Evolutionary conservation across 2,797 vertebrate species (phyloP).

Genomic region (Crocodylus rhombifer): DNA sequence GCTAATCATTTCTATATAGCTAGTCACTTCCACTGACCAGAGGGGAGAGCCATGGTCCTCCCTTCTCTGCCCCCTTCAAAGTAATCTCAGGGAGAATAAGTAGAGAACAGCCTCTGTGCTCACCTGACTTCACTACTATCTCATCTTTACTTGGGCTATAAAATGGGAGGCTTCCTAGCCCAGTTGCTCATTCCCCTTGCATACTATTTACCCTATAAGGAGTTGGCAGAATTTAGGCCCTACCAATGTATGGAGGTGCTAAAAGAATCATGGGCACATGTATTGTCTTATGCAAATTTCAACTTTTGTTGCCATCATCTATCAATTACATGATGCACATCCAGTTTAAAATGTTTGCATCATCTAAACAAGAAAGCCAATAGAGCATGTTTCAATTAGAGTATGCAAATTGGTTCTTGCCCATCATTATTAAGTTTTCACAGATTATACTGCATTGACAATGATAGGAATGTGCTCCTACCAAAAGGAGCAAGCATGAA

Average conservation of each 20-base stretch:
- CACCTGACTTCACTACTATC: not conserved
- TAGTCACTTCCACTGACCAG: not conserved
- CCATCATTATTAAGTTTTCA: not conserved
- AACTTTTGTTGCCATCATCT: not conserved
- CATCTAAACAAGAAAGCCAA: conserved; percentile 2
- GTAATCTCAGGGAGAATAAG: not conserved
- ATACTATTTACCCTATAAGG: not conserved
- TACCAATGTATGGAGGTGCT: not conserved
- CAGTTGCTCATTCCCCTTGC: not conserved
- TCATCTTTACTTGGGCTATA: not conserved
- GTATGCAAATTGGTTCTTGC: conserved; percentile 45
- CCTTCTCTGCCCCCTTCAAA: not conserved
- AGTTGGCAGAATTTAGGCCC: not conserved
- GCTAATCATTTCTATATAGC: not conserved
- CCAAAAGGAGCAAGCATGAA: not conserved
- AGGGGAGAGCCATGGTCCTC: not conserved
- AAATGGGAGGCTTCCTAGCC: rapidly evolving
- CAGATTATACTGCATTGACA: not conserved
- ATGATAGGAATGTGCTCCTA: not conserved
- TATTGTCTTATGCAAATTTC: not conserved
- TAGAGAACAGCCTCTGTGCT: not conserved
- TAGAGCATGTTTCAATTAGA: conserved; percentile 25
- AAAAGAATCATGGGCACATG: not conserved
- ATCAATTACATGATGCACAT: not conserved
- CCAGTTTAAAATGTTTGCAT: not conserved